Evolutionary conservation across 2,888 invertebrate genomes (phyloP), one percentile per base, ranked within the genome.

Genomic region (Crossocerus cetratus): DNA sequence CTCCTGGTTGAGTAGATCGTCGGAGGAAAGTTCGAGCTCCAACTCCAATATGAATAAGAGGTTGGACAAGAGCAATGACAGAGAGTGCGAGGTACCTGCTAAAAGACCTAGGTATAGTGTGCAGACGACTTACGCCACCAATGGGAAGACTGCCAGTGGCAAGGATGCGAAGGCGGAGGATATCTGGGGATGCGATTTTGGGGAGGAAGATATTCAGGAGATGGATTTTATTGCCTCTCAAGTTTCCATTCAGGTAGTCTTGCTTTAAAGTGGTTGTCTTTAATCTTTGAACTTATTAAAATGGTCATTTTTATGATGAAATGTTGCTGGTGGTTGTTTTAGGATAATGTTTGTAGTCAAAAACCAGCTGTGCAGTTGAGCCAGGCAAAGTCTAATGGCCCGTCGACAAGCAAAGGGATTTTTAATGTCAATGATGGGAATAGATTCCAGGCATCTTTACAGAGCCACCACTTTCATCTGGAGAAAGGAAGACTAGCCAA

Each of bases 181-280:
- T 72, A 13, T 83, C 0, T 89, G 89, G 88, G 89, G 87, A 2
- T 88, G 87, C 60, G 89, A 89, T 76, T 88, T 88, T 63, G 82
- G 76, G 2, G 88, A 88, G 4, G 85, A 82, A 16, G 88, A 85
- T 13, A 83, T 89, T 32, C 84, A 86, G 69, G 85, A 88, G 72
- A 83, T 89, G 76, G 89, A 89, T 66, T 68, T 85, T n/a, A 78
- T 89, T 21, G 87, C 84, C 5, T 85, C 89, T 22, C 89, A 89
- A 80, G 87, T 84, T 44, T 78, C 67, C 23, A 53, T 78, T 3
- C 64, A 71, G 59, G 82, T 81, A 54, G 21, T 21, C 0, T 2
- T 16, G 14, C 1, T 16, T 49, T 1, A 5, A 49, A 2, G 14
- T 2, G 14, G 42, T 65, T 61, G 2, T n/a, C 32, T 21, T 16